Percentiles rank a stretch among this genome's conserved stretches.
Conservation (phyloP, 1,140 invertebrate species). For the Babylonia areolata region DNA sequence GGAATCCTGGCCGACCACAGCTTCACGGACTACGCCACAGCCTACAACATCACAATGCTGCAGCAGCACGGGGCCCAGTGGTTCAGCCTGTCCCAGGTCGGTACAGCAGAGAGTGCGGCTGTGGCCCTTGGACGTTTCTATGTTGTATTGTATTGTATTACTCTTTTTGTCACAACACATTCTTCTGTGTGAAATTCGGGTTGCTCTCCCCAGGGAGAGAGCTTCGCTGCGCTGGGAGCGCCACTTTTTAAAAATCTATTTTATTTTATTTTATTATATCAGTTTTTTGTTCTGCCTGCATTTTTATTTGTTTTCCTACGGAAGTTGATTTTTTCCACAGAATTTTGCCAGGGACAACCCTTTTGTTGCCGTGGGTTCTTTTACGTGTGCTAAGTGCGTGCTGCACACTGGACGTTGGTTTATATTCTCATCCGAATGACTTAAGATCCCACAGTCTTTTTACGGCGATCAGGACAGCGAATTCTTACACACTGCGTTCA, state of each 20-base stretch:
- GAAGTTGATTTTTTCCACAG: too few species aligned
- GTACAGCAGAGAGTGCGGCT: not conserved
- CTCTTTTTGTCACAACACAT: not conserved
- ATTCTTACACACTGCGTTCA: too few species aligned
- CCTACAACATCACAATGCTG: not conserved
- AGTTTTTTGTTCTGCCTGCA: too few species aligned
- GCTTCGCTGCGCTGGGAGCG: too few species aligned
- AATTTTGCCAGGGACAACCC: too few species aligned
- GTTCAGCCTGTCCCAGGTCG: not conserved
- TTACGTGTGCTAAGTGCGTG: too few species aligned
- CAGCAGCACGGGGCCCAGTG: not conserved
- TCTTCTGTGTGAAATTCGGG: too few species aligned
- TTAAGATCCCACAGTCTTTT: not conserved
- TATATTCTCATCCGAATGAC: too few species aligned
- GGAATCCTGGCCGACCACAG: not conserved
- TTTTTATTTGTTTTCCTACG: too few species aligned
- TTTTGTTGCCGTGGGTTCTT: too few species aligned
- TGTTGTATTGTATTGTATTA: not conserved
- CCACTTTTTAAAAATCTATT: not conserved
- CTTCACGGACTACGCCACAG: not conserved
- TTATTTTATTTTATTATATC: not conserved
- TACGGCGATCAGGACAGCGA: not conserved
- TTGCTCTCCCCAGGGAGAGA: too few species aligned
- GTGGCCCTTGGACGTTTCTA: not conserved
- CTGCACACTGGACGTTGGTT: too few species aligned